These are phyloP conservation scores for Chrysemys picta DNA, from an alignment of 2,113 vertebrate species.

Conservation along the genomic window DNA sequence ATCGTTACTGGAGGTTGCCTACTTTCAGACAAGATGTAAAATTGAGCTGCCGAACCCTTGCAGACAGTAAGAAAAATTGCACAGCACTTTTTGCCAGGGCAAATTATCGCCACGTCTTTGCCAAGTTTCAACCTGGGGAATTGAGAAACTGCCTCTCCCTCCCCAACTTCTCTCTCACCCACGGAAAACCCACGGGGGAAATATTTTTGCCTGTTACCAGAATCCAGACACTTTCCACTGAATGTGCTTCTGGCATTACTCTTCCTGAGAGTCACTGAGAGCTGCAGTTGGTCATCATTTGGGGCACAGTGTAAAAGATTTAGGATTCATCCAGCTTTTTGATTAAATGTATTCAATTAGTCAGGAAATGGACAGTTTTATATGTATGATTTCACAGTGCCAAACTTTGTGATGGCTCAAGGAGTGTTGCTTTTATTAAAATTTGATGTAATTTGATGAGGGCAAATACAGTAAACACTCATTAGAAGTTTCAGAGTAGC, in stretches of 20 bases:
- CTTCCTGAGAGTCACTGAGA: background rate
- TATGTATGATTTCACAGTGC: background rate
- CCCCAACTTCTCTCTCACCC: no score
- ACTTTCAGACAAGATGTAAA: slow-evolving; percentile 6
- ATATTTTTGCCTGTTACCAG: background rate
- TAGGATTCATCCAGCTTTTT: background rate
- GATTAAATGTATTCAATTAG: background rate
- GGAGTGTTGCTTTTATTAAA: background rate
- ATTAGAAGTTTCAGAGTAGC: background rate
- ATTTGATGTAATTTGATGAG: background rate
- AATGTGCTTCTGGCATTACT: background rate
- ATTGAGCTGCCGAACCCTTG: background rate
- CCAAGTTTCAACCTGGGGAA: background rate
- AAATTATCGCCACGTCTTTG: background rate
- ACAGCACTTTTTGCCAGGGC: background rate
- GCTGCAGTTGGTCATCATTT: background rate
- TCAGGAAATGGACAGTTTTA: background rate
- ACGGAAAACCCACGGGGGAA: background rate
- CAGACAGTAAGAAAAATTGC: background rate
- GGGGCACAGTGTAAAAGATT: background rate
- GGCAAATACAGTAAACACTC: background rate
- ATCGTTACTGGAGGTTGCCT: background rate
- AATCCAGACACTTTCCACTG: background rate
- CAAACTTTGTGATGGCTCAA: background rate
- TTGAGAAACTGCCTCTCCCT: background rate